phyloP scores from a whole-genome alignment of 2,888 invertebrate species.

The Baccha elongata region DNA sequence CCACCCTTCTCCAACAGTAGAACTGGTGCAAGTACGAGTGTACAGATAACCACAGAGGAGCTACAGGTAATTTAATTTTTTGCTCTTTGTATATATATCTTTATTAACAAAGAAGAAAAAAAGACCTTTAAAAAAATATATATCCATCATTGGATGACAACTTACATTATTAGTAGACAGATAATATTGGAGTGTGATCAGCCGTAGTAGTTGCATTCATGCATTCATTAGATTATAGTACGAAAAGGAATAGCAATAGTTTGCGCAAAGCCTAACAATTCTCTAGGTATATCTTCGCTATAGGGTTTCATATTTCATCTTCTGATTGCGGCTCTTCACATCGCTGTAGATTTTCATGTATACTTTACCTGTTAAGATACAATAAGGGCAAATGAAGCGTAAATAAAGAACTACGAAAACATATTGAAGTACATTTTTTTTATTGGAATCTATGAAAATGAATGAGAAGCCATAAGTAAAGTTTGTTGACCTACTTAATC shows the following conservation, averaged over 20 bases:
- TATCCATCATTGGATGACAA: not conserved
- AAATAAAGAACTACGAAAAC: constrained; percentile 8
- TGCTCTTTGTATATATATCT: not conserved
- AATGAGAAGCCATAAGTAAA: constrained; percentile 28
- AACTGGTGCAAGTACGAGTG: constrained; percentile 82
- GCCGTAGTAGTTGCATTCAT: not conserved
- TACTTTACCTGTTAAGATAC: not conserved
- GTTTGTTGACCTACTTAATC: constrained; percentile 25
- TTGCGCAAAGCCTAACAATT: not conserved
- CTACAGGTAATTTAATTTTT: constrained; percentile 85
- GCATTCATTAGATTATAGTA: constrained; percentile 17
- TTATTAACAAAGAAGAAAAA: not conserved
- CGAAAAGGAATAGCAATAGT: constrained; percentile 1
- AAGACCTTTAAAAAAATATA: not conserved
- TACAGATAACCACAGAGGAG: constrained; percentile 87
- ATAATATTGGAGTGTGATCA: not conserved
- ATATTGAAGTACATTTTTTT: constrained; percentile 3
- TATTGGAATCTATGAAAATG: not conserved
- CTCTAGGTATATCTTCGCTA: not conserved
- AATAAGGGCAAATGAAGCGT: not conserved
- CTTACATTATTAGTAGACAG: not conserved
- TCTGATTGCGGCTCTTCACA: constrained; percentile 9
- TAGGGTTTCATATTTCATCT: constrained; percentile 36
- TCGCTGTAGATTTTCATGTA: not conserved
- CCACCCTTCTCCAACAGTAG: constrained; percentile 70